Conservation (phyloP, 2,113 vertebrate genomes). For the Parus major region DNA sequence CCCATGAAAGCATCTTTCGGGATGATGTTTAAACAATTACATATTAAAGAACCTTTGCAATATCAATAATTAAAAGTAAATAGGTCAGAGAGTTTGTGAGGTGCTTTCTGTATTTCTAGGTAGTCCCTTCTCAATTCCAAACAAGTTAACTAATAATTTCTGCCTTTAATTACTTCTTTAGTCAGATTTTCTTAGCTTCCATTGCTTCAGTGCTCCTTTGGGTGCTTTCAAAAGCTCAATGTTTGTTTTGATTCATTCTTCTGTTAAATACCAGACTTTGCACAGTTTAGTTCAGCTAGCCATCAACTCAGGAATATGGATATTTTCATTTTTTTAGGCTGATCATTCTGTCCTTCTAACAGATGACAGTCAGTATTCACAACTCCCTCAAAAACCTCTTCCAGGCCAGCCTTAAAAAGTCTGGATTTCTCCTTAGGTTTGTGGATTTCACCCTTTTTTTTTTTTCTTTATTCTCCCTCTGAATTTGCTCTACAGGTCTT, state of each 20-base stretch:
- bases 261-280: neutral
- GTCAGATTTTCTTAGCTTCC: neutral
- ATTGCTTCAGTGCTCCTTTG: neutral
- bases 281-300: neutral
- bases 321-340: neutral
- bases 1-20: neutral
- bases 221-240: neutral
- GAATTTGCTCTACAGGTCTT: slow-evolving; percentile 67
- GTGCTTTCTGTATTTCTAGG: neutral
- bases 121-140: neutral
- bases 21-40: neutral
- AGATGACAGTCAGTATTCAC: neutral
- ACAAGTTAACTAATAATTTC: neutral
- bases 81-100: neutral
- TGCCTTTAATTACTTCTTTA: neutral
- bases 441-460: neutral
- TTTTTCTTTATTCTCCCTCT: neutral
- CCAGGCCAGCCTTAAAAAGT: slow-evolving; percentile 1
- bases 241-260: neutral
- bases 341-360: neutral
- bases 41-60: neutral
- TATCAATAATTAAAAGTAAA: neutral
- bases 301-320: neutral
- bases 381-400: neutral
- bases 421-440: slow-evolving; percentile 9